Conservation (phyloP, 2,888 invertebrate genomes). For the Cenopis cana region DNA sequence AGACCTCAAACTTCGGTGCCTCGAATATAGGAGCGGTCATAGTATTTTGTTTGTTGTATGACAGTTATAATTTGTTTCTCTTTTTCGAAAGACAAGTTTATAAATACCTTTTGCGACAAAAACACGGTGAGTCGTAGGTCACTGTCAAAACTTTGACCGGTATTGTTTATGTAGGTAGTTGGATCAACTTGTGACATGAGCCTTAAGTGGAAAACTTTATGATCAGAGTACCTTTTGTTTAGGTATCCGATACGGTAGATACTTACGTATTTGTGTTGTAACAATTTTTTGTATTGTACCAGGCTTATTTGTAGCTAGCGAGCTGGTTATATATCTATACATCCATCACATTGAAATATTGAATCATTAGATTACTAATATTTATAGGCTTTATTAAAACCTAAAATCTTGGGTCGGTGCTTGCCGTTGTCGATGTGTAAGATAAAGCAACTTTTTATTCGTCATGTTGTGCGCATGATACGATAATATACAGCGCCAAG, state of each 20-base stretch:
- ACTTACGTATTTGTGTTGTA: neutral
- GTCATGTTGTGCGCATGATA: no score
- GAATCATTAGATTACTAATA: neutral
- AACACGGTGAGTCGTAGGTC: conserved; percentile 56
- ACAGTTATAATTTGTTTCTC: conserved; percentile 42
- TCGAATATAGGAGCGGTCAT: conserved; percentile 11
- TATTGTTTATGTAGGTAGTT: conserved; percentile 68
- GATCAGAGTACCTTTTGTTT: conserved; percentile 30
- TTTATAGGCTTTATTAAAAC: no score
- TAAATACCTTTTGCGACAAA: conserved; percentile 56
- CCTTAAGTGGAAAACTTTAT: conserved; percentile 66
- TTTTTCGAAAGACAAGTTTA: conserved; percentile 46
- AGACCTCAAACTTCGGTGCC: conserved; percentile 16
- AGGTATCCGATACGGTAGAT: conserved; percentile 13
- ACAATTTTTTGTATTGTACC: neutral
- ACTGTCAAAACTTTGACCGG: conserved; percentile 62
- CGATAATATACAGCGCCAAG: no score
- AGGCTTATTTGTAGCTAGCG: neutral
- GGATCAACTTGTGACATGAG: conserved; percentile 59
- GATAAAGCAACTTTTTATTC: no score
- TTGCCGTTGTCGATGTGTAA: no score
- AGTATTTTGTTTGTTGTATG: conserved; percentile 36
- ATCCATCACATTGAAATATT: neutral
- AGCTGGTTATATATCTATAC: neutral
- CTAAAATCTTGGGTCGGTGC: no score